Conservation (phyloP, 2,888 invertebrate species). For the Pseudeuparius sepicola region DNA sequence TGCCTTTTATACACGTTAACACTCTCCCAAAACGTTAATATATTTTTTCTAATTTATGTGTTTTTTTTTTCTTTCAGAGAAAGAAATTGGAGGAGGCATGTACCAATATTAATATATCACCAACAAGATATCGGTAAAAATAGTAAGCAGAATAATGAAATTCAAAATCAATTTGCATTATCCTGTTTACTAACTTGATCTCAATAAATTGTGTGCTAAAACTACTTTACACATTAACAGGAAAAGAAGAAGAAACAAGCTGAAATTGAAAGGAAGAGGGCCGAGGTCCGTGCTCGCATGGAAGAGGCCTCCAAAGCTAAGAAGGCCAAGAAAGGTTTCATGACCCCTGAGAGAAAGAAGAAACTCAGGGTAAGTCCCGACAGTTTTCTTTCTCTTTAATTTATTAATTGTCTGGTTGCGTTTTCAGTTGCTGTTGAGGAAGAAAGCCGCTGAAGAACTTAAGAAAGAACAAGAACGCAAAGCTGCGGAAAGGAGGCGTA, state of each 20-base stretch:
- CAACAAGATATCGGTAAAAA: slow-evolving; percentile 10
- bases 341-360: slow-evolving; percentile 99
- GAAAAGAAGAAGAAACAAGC: slow-evolving; percentile 97
- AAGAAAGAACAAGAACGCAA: slow-evolving; percentile 99
- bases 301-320: slow-evolving; percentile 98
- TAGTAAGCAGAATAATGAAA: no score
- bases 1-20: no score
- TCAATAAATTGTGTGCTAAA: no score
- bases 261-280: slow-evolving; percentile 97
- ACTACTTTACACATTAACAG: no score
- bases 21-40: no score
- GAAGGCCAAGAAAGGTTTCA: slow-evolving; percentile 99
- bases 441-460: slow-evolving; percentile 99
- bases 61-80: slow-evolving; percentile 55
- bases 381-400: slow-evolving; percentile 12
- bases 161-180: no score
- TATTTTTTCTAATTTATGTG: no score
- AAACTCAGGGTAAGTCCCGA: slow-evolving; percentile 93
- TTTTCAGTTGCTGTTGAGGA: slow-evolving; percentile 90
- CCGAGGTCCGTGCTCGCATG: slow-evolving; percentile 96
- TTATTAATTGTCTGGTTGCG: slow-evolving; percentile 5
- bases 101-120: no score
- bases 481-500: slow-evolving; percentile 94
- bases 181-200: no score
- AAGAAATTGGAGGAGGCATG: slow-evolving; percentile 72